Percentiles rank a stretch among this genome's conserved stretches.
Evolutionary conservation across 2,113 vertebrate genomes (phyloP).

Genomic region (Syrmaticus mikado): DNA sequence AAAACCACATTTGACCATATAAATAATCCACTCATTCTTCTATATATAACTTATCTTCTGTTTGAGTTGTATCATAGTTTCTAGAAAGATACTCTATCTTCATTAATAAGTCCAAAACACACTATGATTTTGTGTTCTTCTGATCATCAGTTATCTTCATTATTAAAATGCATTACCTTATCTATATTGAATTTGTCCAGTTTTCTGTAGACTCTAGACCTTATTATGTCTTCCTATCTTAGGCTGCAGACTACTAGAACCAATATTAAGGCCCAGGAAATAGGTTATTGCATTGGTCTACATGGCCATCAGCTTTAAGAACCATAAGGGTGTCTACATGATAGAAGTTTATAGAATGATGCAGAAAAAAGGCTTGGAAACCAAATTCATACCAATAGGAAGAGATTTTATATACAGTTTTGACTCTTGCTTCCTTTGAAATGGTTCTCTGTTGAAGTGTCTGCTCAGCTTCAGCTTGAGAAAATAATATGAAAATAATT

Average conservation of each 20-base stretch:
- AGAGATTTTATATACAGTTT: neutral
- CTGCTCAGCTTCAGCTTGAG: neutral
- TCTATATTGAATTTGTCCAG: neutral
- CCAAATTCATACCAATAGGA: neutral
- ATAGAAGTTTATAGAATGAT: neutral
- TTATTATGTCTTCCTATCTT: neutral
- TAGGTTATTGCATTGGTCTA: neutral
- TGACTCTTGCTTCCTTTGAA: neutral
- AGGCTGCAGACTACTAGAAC: neutral
- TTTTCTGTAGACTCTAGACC: neutral
- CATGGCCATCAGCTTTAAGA: neutral
- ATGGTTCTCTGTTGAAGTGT: neutral
- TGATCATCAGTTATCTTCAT: neutral
- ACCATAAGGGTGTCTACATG: neutral
- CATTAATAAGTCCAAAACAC: neutral
- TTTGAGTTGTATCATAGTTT: neutral
- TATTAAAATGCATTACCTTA: neutral
- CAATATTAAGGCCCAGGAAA: neutral
- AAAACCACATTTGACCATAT: no score
- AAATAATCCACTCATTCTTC: neutral
- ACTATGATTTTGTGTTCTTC: neutral
- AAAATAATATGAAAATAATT: neutral
- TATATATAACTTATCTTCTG: neutral
- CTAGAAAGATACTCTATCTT: neutral
- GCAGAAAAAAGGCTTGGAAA: neutral